phyloP scores from a whole-genome alignment of 2,113 vertebrate species.

The Bubo bubo region DNA sequence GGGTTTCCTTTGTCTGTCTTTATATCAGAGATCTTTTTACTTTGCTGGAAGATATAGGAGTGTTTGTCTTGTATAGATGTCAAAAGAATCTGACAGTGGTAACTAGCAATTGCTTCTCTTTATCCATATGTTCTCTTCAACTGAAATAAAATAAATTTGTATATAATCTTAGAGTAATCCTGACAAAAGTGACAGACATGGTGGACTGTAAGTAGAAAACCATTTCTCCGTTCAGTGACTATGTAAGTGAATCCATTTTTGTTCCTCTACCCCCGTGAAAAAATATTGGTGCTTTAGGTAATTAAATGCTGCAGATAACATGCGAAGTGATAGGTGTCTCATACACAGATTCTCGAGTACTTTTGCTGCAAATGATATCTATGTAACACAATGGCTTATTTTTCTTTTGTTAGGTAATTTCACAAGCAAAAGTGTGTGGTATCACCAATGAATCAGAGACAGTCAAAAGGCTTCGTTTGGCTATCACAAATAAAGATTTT shows the following conservation, averaged over 20 bases:
- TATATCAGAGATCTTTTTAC: neutral
- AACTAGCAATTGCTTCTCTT: neutral
- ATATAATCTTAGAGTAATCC: too few relatives aligned
- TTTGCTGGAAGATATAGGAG: neutral
- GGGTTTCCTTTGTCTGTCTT: neutral
- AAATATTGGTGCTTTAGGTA: neutral
- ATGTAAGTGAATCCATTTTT: neutral
- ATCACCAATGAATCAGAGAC: conserved; percentile 79
- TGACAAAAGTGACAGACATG: too few relatives aligned
- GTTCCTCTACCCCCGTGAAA: neutral
- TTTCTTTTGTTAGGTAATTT: conserved; percentile 75
- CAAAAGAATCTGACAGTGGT: neutral
- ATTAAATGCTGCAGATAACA: neutral
- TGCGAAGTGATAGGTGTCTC: neutral
- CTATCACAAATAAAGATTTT: conserved; percentile 81
- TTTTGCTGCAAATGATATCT: neutral
- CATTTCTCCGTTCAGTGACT: neutral
- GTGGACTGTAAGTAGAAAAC: neutral
- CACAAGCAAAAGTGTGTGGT: conserved; percentile 85
- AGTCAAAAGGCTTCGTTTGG: conserved; percentile 85
- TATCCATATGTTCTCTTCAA: neutral
- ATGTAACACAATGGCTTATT: neutral
- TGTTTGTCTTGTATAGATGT: neutral
- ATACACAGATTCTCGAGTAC: neutral
- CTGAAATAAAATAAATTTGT: neutral